Percentiles rank a stretch among this genome's conserved stretches.
These are phyloP conservation scores for Ptilonorhynchus violaceus DNA, from an alignment of 2,113 vertebrate genomes.

Conservation along the genomic window DNA sequence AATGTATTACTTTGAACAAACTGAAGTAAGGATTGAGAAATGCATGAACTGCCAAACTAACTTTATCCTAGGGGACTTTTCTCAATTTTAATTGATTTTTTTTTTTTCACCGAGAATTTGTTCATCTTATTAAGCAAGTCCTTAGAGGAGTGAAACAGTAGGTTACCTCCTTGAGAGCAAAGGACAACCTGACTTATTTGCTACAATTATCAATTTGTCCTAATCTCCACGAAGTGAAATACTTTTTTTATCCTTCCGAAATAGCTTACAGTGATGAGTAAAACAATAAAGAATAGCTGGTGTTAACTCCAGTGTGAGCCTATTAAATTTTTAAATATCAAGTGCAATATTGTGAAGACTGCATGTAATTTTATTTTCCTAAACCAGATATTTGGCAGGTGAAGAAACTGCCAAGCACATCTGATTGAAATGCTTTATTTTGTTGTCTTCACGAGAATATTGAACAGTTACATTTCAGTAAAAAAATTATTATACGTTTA, in stretches of 20 bases:
- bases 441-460: constrained; percentile 4
- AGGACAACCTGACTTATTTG: constrained; percentile 67
- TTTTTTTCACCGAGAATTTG: constrained; percentile 59
- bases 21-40: constrained; percentile 68
- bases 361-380: not conserved
- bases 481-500: not conserved
- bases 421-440: constrained; percentile 11
- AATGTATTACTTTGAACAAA: constrained; percentile 52
- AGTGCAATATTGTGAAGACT: constrained; percentile 5
- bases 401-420: not conserved
- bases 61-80: constrained; percentile 72
- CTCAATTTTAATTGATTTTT: constrained; percentile 75
- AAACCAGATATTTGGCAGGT: constrained; percentile 23
- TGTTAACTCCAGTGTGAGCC: not conserved
- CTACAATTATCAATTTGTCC: constrained; percentile 60
- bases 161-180: constrained; percentile 70
- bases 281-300: constrained; percentile 23
- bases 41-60: constrained; percentile 56
- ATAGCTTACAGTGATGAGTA: constrained; percentile 45
- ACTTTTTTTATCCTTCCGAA: constrained; percentile 53
- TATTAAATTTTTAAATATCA: constrained; percentile 48
- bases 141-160: constrained; percentile 70
- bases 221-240: constrained; percentile 53
- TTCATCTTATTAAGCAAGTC: constrained; percentile 74
- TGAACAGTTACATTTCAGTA: not conserved